phyloP scores from a whole-genome alignment of 2,888 invertebrate species.

The Liodrosophila aerea region DNA sequence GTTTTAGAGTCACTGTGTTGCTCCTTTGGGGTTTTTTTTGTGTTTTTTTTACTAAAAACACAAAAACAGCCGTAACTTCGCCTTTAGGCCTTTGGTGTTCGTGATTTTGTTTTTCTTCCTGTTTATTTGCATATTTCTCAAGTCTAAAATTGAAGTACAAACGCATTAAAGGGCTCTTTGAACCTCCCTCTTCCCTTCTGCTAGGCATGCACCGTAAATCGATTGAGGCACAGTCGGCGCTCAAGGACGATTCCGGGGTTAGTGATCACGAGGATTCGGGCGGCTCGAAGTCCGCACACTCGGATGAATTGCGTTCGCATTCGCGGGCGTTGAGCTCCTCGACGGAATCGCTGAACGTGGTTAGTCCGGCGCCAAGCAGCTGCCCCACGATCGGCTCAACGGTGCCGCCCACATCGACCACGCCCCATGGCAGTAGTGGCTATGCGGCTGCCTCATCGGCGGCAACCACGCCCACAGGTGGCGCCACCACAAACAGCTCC shows the following conservation, averaged over 20 bases:
- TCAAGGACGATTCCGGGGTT: constrained; percentile 90
- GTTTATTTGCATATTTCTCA: too few species aligned
- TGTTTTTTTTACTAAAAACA: too few species aligned
- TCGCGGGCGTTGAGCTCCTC: constrained; percentile 78
- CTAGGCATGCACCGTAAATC: constrained; percentile 99
- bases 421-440: constrained; percentile 55
- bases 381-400: constrained; percentile 53
- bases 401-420: constrained; percentile 57
- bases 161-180: too few species aligned
- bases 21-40: too few species aligned
- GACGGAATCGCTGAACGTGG: constrained; percentile 80
- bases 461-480: constrained; percentile 70
- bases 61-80: too few species aligned
- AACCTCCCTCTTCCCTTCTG: too few species aligned
- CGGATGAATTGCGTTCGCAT: constrained; percentile 59
- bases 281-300: constrained; percentile 85
- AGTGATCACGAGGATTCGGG: constrained; percentile 86
- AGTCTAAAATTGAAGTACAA: too few species aligned
- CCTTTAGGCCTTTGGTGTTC: too few species aligned
- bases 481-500: constrained; percentile 72
- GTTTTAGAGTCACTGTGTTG: too few species aligned
- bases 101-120: too few species aligned
- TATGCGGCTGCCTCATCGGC: constrained; percentile 62
- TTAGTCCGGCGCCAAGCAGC: constrained; percentile 81
- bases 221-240: constrained; percentile 96